A percentile compares a stretch with the other conserved stretches of the same genome.
These are phyloP conservation scores for Xenentodon cancila DNA, from an alignment of 2,797 vertebrate genomes.

Conservation along the genomic window DNA sequence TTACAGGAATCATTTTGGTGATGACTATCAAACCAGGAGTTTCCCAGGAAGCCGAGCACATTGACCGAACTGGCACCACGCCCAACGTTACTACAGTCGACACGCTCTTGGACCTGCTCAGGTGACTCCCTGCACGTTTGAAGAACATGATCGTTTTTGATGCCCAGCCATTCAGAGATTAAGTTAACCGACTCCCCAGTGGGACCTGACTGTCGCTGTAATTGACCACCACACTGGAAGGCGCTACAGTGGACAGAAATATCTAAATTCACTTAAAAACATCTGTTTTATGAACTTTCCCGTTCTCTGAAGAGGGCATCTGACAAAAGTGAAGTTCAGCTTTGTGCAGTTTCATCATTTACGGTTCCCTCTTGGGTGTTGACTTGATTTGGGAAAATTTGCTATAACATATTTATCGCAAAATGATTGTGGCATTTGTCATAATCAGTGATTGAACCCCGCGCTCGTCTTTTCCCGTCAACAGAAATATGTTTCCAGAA, in stretches of 20 bases:
- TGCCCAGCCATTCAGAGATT: no score
- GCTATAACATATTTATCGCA: neutral
- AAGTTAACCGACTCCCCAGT: no score
- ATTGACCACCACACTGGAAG: no score
- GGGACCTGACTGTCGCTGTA: no score
- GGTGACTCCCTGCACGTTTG: conserved; percentile 34
- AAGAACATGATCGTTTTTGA: neutral
- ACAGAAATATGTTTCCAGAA: conserved; percentile 99
- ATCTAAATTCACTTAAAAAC: no score
- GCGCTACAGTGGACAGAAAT: no score
- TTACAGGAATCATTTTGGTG: conserved; percentile 92
- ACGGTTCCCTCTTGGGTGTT: no score
- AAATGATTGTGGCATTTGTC: neutral
- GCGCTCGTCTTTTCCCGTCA: conserved; percentile 46
- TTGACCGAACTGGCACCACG: conserved; percentile 88
- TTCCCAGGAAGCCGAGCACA: conserved; percentile 87
- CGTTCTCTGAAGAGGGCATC: no score
- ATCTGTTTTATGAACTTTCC: no score
- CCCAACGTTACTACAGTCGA: conserved; percentile 93
- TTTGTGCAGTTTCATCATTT: no score
- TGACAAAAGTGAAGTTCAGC: no score
- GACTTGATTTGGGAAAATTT: no score
- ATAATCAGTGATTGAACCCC: neutral
- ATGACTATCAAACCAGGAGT: conserved; percentile 94
- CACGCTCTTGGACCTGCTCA: conserved; percentile 93